Percentiles rank a stretch among this genome's conserved stretches.
These are phyloP conservation scores for Champsocephalus gunnari DNA, from an alignment of 2,797 vertebrate genomes.

Conservation along the genomic window DNA sequence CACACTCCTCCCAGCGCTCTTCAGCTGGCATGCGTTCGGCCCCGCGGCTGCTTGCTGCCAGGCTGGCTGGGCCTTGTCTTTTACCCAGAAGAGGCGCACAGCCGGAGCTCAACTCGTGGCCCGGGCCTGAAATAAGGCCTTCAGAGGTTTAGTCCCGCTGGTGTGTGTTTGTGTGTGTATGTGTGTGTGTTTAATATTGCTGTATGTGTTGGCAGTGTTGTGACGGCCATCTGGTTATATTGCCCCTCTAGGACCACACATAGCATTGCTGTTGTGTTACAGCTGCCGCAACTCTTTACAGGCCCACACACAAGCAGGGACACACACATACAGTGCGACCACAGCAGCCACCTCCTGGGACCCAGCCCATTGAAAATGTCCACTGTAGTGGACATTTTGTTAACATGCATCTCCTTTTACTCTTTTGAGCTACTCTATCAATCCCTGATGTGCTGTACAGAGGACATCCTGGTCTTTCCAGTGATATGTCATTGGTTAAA, in stretches of 20 bases:
- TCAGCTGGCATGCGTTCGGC: slow-evolving; percentile 69
- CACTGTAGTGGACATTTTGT: too few relatives aligned
- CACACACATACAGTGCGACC: slow-evolving; percentile 51
- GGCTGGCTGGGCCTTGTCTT: slow-evolving; percentile 69
- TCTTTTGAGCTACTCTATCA: too few relatives aligned
- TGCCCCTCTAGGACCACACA: slow-evolving; percentile 78
- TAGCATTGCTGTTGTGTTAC: slow-evolving; percentile 60
- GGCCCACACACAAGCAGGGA: slow-evolving; percentile 62
- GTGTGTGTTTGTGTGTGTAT: slow-evolving; percentile 34
- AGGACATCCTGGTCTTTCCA: too few relatives aligned
- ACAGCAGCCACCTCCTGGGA: slow-evolving; percentile 30
- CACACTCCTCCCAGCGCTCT: slow-evolving; percentile 60
- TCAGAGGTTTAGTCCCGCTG: slow-evolving; percentile 69
- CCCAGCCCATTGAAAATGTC: too few relatives aligned
- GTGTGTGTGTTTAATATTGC: slow-evolving; percentile 64
- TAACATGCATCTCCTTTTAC: too few relatives aligned
- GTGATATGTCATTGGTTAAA: too few relatives aligned
- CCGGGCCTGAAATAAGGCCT: slow-evolving; percentile 72
- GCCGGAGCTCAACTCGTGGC: slow-evolving; percentile 66
- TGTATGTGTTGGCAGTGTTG: slow-evolving; percentile 70
- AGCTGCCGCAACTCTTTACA: slow-evolving; percentile 79
- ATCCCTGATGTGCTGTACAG: too few relatives aligned
- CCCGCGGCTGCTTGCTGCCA: slow-evolving; percentile 69
- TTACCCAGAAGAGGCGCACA: slow-evolving; percentile 69
- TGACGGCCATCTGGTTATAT: slow-evolving; percentile 82